Evolutionary conservation across 2,888 invertebrate species (phyloP).

Genomic region (Sphaeridia pumilis): DNA sequence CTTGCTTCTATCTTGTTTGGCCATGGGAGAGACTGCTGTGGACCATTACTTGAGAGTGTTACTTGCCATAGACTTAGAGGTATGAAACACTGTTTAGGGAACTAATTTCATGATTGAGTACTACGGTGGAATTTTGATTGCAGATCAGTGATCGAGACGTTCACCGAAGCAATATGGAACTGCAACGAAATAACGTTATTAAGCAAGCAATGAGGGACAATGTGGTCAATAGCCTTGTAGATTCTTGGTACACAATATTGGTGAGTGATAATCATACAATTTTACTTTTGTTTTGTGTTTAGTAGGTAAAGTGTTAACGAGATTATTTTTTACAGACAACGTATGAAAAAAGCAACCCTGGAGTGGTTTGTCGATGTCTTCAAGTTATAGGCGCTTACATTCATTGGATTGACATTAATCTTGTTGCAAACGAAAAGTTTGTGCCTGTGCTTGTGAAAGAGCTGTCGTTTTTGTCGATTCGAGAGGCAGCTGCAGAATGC

Average conservation of each 20-base stretch:
- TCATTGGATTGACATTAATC: slow-evolving; percentile 49
- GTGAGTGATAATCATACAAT: too few relatives aligned
- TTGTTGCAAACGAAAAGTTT: slow-evolving; percentile 48
- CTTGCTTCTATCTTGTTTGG: slow-evolving; percentile 39
- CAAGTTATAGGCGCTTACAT: slow-evolving; percentile 44
- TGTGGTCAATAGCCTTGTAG: slow-evolving; percentile 44
- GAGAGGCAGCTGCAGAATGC: slow-evolving; percentile 46
- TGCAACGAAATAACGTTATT: slow-evolving; percentile 44
- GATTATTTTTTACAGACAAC: slow-evolving; percentile 42
- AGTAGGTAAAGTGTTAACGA: too few relatives aligned
- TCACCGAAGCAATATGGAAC: slow-evolving; percentile 40
- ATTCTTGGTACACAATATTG: slow-evolving; percentile 47
- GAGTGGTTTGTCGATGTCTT: slow-evolving; percentile 21
- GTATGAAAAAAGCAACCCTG: slow-evolving; percentile 29
- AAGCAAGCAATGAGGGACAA: slow-evolving; percentile 48
- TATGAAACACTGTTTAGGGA: slow-evolving; percentile 37
- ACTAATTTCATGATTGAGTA: too few relatives aligned
- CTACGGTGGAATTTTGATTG: slow-evolving; percentile 18
- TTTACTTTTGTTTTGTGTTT: too few relatives aligned
- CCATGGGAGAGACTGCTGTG: slow-evolving; percentile 40
- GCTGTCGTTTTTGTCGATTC: slow-evolving; percentile 38
- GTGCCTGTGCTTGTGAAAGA: slow-evolving; percentile 43
- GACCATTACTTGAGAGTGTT: slow-evolving; percentile 46
- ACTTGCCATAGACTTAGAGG: slow-evolving; percentile 46
- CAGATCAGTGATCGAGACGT: slow-evolving; percentile 43